Evolutionary conservation across 2,888 invertebrate species (phyloP).

Genomic region (Seira ritae): DNA sequence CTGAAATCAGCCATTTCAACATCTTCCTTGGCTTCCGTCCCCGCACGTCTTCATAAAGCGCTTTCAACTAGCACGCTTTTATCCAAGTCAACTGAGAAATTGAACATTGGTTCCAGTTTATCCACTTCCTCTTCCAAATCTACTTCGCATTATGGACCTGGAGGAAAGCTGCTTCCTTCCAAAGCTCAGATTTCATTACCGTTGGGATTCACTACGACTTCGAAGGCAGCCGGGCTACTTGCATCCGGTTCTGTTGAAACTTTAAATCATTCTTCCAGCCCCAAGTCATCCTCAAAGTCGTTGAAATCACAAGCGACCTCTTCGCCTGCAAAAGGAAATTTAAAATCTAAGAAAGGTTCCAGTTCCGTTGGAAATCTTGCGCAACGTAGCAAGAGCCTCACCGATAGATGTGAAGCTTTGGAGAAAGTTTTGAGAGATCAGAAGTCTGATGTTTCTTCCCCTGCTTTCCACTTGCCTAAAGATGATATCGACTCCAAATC

Average conservation of each 20-base stretch:
- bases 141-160: slow-evolving; percentile 40
- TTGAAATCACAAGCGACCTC: neutral
- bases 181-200: slow-evolving; percentile 70
- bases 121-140: neutral
- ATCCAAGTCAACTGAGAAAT: slow-evolving; percentile 43
- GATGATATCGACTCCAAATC: slow-evolving; percentile 60
- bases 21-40: slow-evolving; percentile 34
- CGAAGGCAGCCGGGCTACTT: slow-evolving; percentile 31
- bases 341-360: neutral
- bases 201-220: slow-evolving; percentile 61
- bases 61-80: slow-evolving; percentile 34
- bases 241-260: neutral
- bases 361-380: slow-evolving; percentile 5
- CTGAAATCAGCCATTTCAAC: neutral
- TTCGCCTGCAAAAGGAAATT: neutral
- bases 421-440: slow-evolving; percentile 65
- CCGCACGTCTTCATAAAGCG: slow-evolving; percentile 47
- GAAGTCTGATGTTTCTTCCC: neutral
- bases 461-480: slow-evolving; percentile 17
- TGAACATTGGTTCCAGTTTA: neutral
- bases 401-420: slow-evolving; percentile 70
- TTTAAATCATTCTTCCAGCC: neutral
- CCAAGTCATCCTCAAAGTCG: neutral
- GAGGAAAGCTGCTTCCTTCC: slow-evolving; percentile 58
- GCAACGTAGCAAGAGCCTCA: slow-evolving; percentile 66